These are phyloP conservation scores for Semnornis frantzii DNA, from an alignment of 2,113 vertebrate species.

Conservation along the genomic window DNA sequence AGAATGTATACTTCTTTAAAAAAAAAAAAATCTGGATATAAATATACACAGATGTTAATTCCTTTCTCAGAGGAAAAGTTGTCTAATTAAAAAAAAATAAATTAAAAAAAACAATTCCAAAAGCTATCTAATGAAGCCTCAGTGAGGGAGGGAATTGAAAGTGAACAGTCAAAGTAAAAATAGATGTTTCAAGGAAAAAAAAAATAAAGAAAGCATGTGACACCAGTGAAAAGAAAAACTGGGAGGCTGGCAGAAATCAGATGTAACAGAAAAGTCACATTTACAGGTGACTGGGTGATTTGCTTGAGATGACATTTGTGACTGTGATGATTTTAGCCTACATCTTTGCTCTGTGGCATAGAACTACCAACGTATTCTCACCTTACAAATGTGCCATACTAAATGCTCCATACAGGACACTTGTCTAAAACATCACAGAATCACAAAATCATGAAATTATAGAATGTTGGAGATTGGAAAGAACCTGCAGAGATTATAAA, in stretches of 20 bases:
- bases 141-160: background rate
- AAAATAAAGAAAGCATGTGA: background rate
- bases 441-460: no score
- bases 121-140: background rate
- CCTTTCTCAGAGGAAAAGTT: background rate
- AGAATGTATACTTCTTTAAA: background rate
- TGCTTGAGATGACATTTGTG: background rate
- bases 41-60: background rate
- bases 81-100: background rate
- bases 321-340: background rate
- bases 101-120: background rate
- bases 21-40: background rate
- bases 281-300: background rate
- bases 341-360: background rate
- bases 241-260: background rate
- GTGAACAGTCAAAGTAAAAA: background rate
- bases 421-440: background rate
- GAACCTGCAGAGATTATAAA: no score
- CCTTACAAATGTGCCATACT: background rate
- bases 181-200: background rate
- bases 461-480: no score
- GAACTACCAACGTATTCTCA: background rate
- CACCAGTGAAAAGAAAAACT: background rate
- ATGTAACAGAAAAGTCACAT: background rate
- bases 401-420: background rate